Evolutionary conservation across 2,888 invertebrate genomes (phyloP).

Genomic region (Orthosia cruda): DNA sequence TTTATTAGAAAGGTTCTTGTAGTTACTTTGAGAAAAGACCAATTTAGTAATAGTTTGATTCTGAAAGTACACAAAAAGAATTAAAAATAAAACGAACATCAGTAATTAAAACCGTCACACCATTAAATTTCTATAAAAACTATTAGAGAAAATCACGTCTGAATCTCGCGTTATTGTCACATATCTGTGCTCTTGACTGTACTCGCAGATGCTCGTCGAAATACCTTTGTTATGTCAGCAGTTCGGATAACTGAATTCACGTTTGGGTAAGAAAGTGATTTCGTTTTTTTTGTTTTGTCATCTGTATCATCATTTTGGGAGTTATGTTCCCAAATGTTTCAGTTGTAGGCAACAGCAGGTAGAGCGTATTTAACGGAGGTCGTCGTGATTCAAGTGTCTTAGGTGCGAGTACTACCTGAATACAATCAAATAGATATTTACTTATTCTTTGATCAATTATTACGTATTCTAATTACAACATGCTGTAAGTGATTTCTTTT

Average conservation of each 20-base stretch:
- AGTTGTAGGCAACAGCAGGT: neutral
- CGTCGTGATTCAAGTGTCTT: neutral
- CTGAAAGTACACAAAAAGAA: too few species aligned
- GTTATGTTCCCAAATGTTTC: neutral
- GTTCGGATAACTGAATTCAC: neutral
- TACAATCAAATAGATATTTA: too few species aligned
- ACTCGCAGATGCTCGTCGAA: slow-evolving; percentile 7
- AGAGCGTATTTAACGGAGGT: neutral
- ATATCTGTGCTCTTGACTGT: neutral
- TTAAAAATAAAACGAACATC: too few species aligned
- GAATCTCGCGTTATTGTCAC: neutral
- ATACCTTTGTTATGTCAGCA: slow-evolving; percentile 44
- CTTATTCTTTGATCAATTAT: too few species aligned
- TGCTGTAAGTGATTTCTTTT: too few species aligned
- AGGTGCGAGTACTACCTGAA: too few species aligned
- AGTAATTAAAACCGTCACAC: too few species aligned
- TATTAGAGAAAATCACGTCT: neutral
- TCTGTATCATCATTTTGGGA: neutral
- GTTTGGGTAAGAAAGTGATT: neutral
- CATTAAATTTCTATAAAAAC: neutral
- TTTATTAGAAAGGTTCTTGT: too few species aligned
- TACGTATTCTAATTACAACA: too few species aligned
- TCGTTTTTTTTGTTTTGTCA: neutral
- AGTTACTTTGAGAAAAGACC: too few species aligned
- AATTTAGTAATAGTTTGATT: neutral